These are phyloP conservation scores for Furnarius figulus DNA, from an alignment of 2,113 vertebrate species.

Conservation along the genomic window DNA sequence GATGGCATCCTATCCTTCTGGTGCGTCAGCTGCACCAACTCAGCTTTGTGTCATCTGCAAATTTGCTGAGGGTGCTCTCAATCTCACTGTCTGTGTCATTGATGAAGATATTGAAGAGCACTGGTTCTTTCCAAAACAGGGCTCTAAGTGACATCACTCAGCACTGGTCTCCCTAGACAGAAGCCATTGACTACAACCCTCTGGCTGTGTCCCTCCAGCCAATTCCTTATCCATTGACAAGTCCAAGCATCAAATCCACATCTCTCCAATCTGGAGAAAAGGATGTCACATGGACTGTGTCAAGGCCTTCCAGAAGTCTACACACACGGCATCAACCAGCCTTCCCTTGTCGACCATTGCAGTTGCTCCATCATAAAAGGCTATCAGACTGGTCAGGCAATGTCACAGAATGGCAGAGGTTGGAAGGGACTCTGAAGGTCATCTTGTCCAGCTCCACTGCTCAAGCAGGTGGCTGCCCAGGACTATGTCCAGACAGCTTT, in stretches of 20 bases:
- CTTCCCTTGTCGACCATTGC: background rate
- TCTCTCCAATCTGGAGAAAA: background rate
- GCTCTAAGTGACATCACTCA: background rate
- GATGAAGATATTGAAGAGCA: background rate
- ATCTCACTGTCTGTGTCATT: background rate
- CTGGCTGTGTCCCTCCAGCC: background rate
- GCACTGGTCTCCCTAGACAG: background rate
- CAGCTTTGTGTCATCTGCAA: background rate
- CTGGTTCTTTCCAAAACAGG: background rate
- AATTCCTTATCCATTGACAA: background rate
- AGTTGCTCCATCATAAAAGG: background rate
- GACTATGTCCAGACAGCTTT: background rate
- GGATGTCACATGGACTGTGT: background rate
- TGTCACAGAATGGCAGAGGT: background rate
- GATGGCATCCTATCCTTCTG: background rate
- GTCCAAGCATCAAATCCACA: background rate
- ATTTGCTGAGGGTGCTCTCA: background rate
- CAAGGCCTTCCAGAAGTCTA: background rate
- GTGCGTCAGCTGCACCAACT: accelerated
- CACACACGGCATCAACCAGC: background rate
- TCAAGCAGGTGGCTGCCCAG: background rate
- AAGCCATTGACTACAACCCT: background rate
- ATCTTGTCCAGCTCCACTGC: background rate
- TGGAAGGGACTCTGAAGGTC: background rate
- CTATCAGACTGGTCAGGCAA: background rate